phyloP scores from a whole-genome alignment of 2,797 vertebrate species.

The Protonibea diacanthus region DNA sequence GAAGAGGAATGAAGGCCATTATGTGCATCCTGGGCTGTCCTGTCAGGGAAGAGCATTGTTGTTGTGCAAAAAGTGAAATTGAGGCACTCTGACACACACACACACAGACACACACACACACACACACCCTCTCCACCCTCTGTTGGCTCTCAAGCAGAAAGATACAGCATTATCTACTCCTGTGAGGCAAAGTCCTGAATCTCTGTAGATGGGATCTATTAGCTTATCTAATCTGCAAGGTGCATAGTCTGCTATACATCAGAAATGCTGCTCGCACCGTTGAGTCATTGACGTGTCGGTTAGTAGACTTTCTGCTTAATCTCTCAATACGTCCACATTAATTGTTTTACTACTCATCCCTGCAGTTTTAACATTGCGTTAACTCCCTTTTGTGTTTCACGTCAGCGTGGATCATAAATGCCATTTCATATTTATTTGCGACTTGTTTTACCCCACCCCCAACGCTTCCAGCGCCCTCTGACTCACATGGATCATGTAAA shows the following conservation, averaged over 20 bases:
- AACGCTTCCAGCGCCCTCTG: constrained; percentile 47
- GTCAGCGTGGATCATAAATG: constrained; percentile 18
- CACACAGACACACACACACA: no score
- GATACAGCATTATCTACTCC: constrained; percentile 35
- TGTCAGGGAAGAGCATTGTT: constrained; percentile 16
- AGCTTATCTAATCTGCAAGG: constrained; percentile 57
- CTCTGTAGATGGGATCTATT: constrained; percentile 26
- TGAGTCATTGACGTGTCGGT: constrained; percentile 8
- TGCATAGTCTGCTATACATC: constrained; percentile 35
- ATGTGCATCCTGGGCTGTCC: constrained; percentile 34
- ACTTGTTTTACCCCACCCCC: constrained; percentile 30
- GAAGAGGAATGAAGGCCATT: constrained; percentile 36
- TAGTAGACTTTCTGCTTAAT: not conserved
- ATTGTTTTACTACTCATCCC: not conserved
- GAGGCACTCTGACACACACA: constrained; percentile 18
- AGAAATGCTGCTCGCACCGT: constrained; percentile 26
- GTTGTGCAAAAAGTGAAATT: constrained; percentile 35
- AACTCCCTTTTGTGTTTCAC: not conserved
- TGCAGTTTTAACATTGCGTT: not conserved
- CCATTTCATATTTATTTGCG: constrained; percentile 44
- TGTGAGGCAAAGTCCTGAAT: constrained; percentile 39
- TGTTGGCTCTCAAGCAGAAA: constrained; percentile 36
- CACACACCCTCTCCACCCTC: not conserved
- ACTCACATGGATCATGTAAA: constrained; percentile 73
- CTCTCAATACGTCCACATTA: not conserved